Conservation (phyloP, 2,113 vertebrate species). For the Egretta garzetta region DNA sequence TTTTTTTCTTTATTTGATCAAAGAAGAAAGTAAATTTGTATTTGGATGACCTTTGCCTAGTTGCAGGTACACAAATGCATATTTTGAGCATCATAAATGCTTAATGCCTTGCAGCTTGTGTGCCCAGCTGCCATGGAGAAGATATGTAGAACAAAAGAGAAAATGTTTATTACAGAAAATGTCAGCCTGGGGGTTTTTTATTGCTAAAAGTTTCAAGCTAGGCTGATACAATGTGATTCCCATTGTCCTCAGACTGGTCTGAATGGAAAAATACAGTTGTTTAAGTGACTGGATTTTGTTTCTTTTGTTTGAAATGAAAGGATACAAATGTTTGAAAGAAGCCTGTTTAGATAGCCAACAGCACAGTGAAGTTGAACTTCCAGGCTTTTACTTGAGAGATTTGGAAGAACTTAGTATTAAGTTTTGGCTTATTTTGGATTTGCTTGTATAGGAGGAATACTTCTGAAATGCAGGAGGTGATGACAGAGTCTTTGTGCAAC, state of each 20-base stretch:
- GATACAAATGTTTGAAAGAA: not conserved
- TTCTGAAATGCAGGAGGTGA: not conserved
- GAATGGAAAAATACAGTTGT: not conserved
- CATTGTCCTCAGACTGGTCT: not conserved
- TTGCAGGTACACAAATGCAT: not conserved
- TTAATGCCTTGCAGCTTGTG: not conserved
- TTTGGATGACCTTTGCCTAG: not conserved
- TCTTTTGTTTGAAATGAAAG: not conserved
- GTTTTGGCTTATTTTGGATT: not conserved
- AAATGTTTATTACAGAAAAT: not conserved
- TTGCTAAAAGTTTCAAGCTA: not conserved
- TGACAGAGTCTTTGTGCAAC: not conserved
- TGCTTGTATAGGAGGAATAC: not conserved
- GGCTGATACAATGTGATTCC: not conserved
- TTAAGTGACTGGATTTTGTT: not conserved
- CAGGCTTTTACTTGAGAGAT: not conserved
- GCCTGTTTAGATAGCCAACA: not conserved
- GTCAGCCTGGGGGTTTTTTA: not conserved
- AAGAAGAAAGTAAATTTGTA: not conserved
- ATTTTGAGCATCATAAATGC: not conserved
- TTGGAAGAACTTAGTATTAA: not conserved
- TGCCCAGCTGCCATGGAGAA: not conserved
- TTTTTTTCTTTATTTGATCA: not conserved
- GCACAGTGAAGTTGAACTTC: not conserved
- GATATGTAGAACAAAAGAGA: not conserved